These are phyloP conservation scores for Pocillopora grandis DNA, from an alignment of 92 coral and sea anemone species.

Conservation along the genomic window DNA sequence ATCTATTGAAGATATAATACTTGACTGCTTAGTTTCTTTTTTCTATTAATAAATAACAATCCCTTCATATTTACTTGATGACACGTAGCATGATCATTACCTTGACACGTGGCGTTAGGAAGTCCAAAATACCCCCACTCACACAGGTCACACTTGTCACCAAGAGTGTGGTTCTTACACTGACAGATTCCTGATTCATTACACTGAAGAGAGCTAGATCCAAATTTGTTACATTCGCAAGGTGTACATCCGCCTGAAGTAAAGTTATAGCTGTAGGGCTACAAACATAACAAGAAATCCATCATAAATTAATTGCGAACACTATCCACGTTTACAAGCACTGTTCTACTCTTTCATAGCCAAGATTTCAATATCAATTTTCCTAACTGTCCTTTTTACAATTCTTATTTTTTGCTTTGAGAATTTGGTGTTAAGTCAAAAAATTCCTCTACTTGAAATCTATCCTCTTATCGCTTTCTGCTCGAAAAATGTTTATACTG, in stretches of 20 bases:
- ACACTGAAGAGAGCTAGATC: conserved; percentile 85
- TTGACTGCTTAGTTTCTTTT: too few relatives aligned
- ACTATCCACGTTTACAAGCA: neutral
- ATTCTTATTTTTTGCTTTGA: too few relatives aligned
- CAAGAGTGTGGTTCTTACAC: conserved; percentile 81
- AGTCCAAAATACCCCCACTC: conserved; percentile 81
- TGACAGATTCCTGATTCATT: conserved; percentile 86
- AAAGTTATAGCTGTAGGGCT: conserved; percentile 84
- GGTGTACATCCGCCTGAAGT: conserved; percentile 81
- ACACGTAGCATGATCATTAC: conserved; percentile 34
- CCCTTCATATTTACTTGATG: neutral
- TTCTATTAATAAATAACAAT: too few relatives aligned
- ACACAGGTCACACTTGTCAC: conserved; percentile 86
- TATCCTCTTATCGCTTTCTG: too few relatives aligned
- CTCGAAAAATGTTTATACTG: too few relatives aligned
- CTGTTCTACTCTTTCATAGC: too few relatives aligned
- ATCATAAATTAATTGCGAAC: neutral
- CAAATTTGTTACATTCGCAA: conserved; percentile 82
- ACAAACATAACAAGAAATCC: neutral
- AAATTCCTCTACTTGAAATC: too few relatives aligned
- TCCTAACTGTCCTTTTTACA: too few relatives aligned
- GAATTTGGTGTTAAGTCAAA: too few relatives aligned
- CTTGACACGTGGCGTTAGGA: conserved; percentile 79
- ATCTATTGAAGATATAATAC: too few relatives aligned
- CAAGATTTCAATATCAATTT: too few relatives aligned